phyloP scores from a whole-genome alignment of 2,113 vertebrate genomes.

The Oreotrochilus melanogaster region DNA sequence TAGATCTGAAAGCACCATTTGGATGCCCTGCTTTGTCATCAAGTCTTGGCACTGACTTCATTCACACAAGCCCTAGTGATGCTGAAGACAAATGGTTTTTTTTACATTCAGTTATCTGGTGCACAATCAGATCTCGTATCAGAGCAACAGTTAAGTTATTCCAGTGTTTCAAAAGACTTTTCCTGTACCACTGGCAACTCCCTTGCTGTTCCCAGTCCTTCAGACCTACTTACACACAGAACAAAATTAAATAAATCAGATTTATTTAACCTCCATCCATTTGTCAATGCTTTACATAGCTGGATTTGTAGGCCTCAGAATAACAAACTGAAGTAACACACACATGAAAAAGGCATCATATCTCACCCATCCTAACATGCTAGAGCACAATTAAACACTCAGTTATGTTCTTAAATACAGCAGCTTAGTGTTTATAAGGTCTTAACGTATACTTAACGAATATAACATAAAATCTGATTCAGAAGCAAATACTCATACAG shows the following conservation, averaged over 20 bases:
- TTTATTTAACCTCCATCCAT: conserved; percentile 26
- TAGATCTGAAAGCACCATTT: background rate
- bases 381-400: background rate
- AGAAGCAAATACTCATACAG: background rate
- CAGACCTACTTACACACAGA: background rate
- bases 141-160: background rate
- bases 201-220: background rate
- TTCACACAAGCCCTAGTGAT: background rate
- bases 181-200: background rate
- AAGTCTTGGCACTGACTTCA: background rate
- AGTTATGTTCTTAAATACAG: background rate
- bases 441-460: background rate
- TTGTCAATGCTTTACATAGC: background rate
- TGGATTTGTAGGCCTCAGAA: background rate
- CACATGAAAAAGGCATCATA: background rate
- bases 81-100: background rate
- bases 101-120: background rate
- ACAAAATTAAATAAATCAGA: conserved; percentile 32
- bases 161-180: background rate
- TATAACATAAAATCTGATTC: background rate
- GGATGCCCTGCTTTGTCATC: background rate
- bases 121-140: background rate
- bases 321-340: background rate
- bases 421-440: background rate
- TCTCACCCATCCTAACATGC: background rate